Conservation (phyloP, 2,113 vertebrate species). For the Nymphicus hollandicus region DNA sequence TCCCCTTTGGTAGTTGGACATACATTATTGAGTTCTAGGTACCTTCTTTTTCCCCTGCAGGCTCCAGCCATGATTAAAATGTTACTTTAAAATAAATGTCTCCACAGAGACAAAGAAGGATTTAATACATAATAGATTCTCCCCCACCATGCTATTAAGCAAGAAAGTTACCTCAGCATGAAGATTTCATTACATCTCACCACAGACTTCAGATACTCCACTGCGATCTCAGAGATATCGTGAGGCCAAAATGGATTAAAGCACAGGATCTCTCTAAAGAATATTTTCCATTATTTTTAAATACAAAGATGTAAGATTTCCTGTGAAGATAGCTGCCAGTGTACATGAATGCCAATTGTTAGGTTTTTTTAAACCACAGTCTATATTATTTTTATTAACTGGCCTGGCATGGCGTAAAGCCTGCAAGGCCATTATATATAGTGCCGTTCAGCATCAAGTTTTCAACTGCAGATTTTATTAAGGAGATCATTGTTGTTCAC, state of each 20-base stretch:
- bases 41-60: constrained; percentile 42
- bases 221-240: not conserved
- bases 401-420: not conserved
- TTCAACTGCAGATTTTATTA: not conserved
- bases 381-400: not conserved
- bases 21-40: constrained; percentile 55
- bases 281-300: not conserved
- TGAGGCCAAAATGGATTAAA: not conserved
- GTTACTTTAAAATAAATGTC: constrained; percentile 54
- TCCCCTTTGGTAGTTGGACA: constrained; percentile 29
- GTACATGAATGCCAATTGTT: not conserved
- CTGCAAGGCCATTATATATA: not conserved
- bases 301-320: not conserved
- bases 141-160: constrained; percentile 17
- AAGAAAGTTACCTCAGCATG: constrained; percentile 45
- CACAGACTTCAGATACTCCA: not conserved
- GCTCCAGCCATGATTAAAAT: constrained; percentile 57
- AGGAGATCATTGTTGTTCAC: not conserved
- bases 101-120: constrained; percentile 59
- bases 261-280: not conserved
- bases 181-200: constrained; percentile 42
- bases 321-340: not conserved
- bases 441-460: not conserved
- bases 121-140: constrained; percentile 50
- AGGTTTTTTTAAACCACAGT: not conserved